Conservation (phyloP, 1,140 invertebrate species). For the Zaprionus ghesquierei region DNA sequence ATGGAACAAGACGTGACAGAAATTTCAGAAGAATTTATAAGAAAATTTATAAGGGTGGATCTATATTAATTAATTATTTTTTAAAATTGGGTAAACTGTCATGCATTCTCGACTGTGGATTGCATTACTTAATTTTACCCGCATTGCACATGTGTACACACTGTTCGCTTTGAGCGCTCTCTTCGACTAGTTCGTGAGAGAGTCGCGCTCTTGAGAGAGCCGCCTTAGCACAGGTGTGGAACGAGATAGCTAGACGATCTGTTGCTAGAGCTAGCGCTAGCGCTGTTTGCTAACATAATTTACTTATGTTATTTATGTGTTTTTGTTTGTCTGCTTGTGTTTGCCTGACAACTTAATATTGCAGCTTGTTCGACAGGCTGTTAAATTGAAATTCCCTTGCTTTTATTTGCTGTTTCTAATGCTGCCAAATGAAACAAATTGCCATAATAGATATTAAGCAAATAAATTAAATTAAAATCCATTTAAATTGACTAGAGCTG, state of each 20-base stretch:
- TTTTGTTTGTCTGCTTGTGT: neutral
- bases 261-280: neutral
- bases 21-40: too few relatives aligned
- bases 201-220: neutral
- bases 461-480: conserved; percentile 39
- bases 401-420: conserved; percentile 47
- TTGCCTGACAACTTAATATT: conserved; percentile 7
- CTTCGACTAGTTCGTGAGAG: neutral
- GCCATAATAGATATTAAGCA: conserved; percentile 28
- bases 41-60: too few relatives aligned
- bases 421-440: conserved; percentile 39
- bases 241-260: neutral
- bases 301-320: neutral
- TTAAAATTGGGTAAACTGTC: too few relatives aligned
- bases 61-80: too few relatives aligned
- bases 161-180: neutral
- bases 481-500: conserved; percentile 42
- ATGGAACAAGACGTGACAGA: too few relatives aligned
- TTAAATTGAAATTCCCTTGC: conserved; percentile 13
- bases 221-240: neutral
- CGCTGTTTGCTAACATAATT: neutral
- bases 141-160: neutral
- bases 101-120: too few relatives aligned
- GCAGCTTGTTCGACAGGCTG: neutral
- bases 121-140: neutral